Evolutionary conservation across 2,888 invertebrate species (phyloP).

Genomic region (Danaus chrysippus): DNA sequence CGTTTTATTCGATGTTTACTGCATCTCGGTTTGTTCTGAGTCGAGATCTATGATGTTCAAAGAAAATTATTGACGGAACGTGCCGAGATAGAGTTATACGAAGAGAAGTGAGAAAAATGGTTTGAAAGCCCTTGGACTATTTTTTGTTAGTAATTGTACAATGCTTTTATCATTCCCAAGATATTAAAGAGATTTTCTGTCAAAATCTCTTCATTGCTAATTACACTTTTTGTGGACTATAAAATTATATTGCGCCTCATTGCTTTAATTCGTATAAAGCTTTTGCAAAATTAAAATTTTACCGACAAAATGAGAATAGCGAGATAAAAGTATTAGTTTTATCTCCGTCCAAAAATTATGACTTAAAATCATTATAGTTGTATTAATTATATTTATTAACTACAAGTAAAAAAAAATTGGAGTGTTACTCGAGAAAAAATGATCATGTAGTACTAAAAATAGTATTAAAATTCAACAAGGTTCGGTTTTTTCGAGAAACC

Average conservation of each 20-base stretch:
- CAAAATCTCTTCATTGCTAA: slow-evolving; percentile 45
- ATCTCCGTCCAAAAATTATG: slow-evolving; percentile 46
- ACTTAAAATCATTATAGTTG: slow-evolving; percentile 25
- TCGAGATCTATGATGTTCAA: slow-evolving; percentile 71
- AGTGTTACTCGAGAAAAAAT: too few species aligned
- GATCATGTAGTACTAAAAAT: too few species aligned
- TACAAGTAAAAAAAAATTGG: neutral
- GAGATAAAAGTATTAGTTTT: slow-evolving; percentile 67
- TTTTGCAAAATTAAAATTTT: slow-evolving; percentile 68
- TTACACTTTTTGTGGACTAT: slow-evolving; percentile 54
- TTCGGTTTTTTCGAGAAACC: too few species aligned
- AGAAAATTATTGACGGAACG: slow-evolving; percentile 77
- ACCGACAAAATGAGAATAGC: slow-evolving; percentile 61
- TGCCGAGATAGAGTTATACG: slow-evolving; percentile 60
- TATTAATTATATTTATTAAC: slow-evolving; percentile 6
- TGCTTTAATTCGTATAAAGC: slow-evolving; percentile 62
- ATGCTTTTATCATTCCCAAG: slow-evolving; percentile 45
- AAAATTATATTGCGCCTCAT: slow-evolving; percentile 62
- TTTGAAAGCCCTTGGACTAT: slow-evolving; percentile 45
- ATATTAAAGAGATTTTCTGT: slow-evolving; percentile 38
- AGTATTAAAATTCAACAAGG: too few species aligned
- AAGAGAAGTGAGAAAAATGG: slow-evolving; percentile 46
- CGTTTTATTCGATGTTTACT: slow-evolving; percentile 75
- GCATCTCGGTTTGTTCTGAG: slow-evolving; percentile 70
- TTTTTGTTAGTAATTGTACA: slow-evolving; percentile 44